A percentile compares a stretch with the other conserved stretches of the same genome.
Conservation (phyloP, 2,888 invertebrate genomes). For the Formica aserva region DNA sequence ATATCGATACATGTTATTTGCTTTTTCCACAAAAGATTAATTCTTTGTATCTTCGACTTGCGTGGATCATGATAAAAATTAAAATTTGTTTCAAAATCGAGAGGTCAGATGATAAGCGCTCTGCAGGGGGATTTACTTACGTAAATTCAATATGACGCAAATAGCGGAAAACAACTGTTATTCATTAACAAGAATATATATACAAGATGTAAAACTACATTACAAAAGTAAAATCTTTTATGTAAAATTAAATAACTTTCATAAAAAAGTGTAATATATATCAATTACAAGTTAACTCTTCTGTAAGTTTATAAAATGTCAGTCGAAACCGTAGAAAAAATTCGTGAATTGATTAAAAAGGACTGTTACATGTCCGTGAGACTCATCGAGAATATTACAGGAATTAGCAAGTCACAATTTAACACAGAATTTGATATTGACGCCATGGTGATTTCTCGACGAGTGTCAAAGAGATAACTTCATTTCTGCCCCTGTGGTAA, state of each 20-base stretch:
- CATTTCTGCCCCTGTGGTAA: too few species aligned
- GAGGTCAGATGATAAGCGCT: constrained; percentile 21
- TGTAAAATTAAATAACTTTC: background rate
- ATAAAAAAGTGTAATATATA: too few species aligned
- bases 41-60: background rate
- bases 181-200: background rate
- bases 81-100: background rate
- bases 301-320: too few species aligned
- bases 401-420: too few species aligned
- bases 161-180: background rate
- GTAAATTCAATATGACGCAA: background rate
- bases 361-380: too few species aligned
- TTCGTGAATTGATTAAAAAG: too few species aligned
- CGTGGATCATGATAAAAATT: constrained; percentile 5
- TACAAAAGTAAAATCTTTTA: background rate
- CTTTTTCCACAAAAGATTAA: background rate
- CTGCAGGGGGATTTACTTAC: background rate
- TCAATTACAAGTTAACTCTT: too few species aligned
- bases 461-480: too few species aligned
- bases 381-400: too few species aligned
- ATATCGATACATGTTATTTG: background rate
- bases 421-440: too few species aligned
- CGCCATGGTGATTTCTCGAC: too few species aligned
- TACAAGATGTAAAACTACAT: background rate
- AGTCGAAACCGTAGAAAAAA: too few species aligned